Evolutionary conservation across 2,888 invertebrate genomes (phyloP).

Genomic region (Petrophora chlorosata): DNA sequence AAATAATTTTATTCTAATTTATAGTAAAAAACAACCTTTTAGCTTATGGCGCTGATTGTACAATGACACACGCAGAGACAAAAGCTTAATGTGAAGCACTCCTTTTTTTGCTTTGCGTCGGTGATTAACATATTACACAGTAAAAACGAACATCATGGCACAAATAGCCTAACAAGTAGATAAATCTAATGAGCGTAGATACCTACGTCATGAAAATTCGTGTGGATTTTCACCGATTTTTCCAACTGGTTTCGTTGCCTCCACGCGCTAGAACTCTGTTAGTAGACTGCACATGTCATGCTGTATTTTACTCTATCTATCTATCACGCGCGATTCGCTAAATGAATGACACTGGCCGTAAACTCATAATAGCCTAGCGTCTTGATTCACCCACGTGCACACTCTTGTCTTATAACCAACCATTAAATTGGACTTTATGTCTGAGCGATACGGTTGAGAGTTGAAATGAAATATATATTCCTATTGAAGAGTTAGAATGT

Average conservation of each 20-base stretch:
- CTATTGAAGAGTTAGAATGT: constrained; percentile 28
- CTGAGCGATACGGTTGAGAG: constrained; percentile 44
- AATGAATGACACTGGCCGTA: constrained; percentile 74
- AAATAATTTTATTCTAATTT: too few relatives aligned
- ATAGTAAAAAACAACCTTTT: too few relatives aligned
- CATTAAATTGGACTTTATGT: constrained; percentile 35
- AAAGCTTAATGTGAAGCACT: too few relatives aligned
- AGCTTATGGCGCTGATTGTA: too few relatives aligned
- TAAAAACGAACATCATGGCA: too few relatives aligned
- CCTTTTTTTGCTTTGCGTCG: too few relatives aligned
- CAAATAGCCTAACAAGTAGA: too few relatives aligned
- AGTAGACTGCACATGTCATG: constrained; percentile 17
- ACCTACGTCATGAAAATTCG: too few relatives aligned
- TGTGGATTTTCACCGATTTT: too few relatives aligned
- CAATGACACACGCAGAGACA: too few relatives aligned
- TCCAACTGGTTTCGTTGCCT: neutral
- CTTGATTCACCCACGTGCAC: constrained; percentile 71
- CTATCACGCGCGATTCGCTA: constrained; percentile 67
- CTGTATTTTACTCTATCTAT: constrained; percentile 58
- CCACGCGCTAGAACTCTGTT: neutral
- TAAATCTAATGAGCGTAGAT: too few relatives aligned
- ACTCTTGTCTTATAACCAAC: constrained; percentile 19
- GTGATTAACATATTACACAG: too few relatives aligned
- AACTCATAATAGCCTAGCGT: constrained; percentile 64
- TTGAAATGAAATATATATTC: constrained; percentile 28